Percentiles rank a stretch among this genome's conserved stretches.
phyloP scores from a whole-genome alignment of 2,888 invertebrate genomes.

The Heliconius erato region DNA sequence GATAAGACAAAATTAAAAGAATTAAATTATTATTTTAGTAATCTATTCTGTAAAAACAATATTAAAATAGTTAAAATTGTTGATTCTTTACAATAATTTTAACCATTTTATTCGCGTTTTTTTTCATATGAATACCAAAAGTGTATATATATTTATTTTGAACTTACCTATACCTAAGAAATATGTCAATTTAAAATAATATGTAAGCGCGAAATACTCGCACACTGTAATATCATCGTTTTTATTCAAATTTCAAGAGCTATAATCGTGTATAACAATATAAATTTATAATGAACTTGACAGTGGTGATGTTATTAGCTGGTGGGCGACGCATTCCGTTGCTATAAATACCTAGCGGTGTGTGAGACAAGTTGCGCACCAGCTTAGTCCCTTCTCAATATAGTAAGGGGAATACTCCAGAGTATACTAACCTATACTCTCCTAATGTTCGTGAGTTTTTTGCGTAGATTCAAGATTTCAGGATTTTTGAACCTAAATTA shows the following conservation, averaged over 20 bases:
- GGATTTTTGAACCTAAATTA: not conserved
- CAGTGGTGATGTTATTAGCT: slow-evolving; percentile 75
- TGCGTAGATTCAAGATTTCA: too few species aligned
- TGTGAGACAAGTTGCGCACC: slow-evolving; percentile 44
- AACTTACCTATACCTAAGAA: not conserved
- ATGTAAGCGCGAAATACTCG: not conserved
- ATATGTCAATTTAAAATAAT: not conserved
- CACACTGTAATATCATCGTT: slow-evolving; percentile 19
- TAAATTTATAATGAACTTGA: slow-evolving; percentile 82
- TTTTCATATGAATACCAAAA: too few species aligned
- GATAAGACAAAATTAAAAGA: not conserved
- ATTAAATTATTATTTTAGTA: not conserved
- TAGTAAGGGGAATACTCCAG: slow-evolving; percentile 27
- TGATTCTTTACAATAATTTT: not conserved
- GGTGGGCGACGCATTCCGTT: slow-evolving; percentile 74
- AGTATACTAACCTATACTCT: slow-evolving; percentile 8
- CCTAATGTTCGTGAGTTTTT: not conserved
- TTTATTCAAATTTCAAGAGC: slow-evolving; percentile 23
- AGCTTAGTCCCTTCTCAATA: slow-evolving; percentile 38
- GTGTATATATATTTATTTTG: not conserved
- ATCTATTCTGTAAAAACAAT: too few species aligned
- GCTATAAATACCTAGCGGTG: slow-evolving; percentile 61
- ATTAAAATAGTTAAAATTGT: not conserved
- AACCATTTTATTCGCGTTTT: not conserved
- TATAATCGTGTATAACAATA: slow-evolving; percentile 32